Evolutionary conservation across 2,888 invertebrate genomes (phyloP), one percentile per base, ranked within the genome.

Genomic region (Diaperis boleti): DNA sequence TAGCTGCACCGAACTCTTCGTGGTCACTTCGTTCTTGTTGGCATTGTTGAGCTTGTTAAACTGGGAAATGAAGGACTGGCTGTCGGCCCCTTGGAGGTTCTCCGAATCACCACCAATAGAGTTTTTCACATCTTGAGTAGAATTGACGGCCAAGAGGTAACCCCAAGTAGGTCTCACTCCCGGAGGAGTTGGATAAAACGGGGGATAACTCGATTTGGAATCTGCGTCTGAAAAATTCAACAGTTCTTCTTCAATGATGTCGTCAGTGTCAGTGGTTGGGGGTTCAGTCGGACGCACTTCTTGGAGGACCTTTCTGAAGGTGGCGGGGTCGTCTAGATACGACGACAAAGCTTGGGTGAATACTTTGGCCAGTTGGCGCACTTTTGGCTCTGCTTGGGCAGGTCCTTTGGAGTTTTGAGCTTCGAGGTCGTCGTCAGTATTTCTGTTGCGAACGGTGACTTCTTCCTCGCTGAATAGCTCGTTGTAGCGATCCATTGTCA

Each of bases 311-410:
- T 88, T 89, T 68, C 90, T 88, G 72, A 94, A 94, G 52, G 88
- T 88, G n/a, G 89, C 88, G 0, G 94, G 94, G 78, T 94, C 90
- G 79, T 93, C 90, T 2, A 94, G 82, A 70, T 94, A 94, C 0
- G 91, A 92, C 1, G 92, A 90, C 10, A 94, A 80, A 0, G 93
- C 94, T 74, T 92, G 89, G 0, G 93, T 93, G 72, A 94, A 94
- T 2, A 94, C 91, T 80, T 92, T 90, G 0, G 94, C 94, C 2
- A 94, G 79, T 79, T 93, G 91, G 50, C 93, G 85, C 0, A 93
- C 86, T 79, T 89, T 85, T n/a, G 91, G 85, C 65, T 78, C 77
- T n/a, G 44, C 8, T 7, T 87, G 85, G 3, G 90, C 78, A 0
- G 89, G 87, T 14, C 87, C 86, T 73, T 87, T 85, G 72, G 89